phyloP scores from a whole-genome alignment of 1,140 invertebrate genomes.

The Ganaspis sp. region DNA sequence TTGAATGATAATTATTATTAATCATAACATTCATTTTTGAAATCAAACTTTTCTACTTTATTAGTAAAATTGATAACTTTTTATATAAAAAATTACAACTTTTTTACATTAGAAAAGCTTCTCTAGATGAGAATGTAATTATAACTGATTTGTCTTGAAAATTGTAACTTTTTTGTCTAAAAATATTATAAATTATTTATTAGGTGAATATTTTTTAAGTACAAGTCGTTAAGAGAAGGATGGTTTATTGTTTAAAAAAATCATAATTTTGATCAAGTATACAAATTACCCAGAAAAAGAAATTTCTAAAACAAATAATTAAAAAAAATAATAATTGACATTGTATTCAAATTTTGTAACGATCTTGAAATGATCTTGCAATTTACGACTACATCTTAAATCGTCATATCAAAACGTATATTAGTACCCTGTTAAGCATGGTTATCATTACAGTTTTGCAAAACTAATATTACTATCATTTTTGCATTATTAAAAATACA shows the following conservation, averaged over 20 bases:
- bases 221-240: no score
- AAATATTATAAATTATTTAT: no score
- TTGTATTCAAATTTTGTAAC: not conserved
- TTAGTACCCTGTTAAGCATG: conserved; percentile 27
- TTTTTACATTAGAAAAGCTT: no score
- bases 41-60: not conserved
- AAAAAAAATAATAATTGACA: not conserved
- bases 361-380: not conserved
- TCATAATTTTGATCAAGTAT: no score
- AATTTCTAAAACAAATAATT: no score
- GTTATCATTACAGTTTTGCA: not conserved
- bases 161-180: no score
- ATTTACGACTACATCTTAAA: conserved; percentile 6
- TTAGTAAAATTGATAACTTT: not conserved
- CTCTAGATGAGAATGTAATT: no score
- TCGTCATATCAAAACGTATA: conserved; percentile 27
- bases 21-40: not conserved
- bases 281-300: no score
- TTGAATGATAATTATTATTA: not conserved
- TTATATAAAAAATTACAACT: no score
- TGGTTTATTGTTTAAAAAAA: no score
- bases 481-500: conserved; percentile 35
- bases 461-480: conserved; percentile 19
- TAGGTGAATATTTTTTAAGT: no score
- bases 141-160: no score